These are phyloP conservation scores for Archivesica marissinica DNA, from an alignment of 1,140 invertebrate species.

Conservation along the genomic window DNA sequence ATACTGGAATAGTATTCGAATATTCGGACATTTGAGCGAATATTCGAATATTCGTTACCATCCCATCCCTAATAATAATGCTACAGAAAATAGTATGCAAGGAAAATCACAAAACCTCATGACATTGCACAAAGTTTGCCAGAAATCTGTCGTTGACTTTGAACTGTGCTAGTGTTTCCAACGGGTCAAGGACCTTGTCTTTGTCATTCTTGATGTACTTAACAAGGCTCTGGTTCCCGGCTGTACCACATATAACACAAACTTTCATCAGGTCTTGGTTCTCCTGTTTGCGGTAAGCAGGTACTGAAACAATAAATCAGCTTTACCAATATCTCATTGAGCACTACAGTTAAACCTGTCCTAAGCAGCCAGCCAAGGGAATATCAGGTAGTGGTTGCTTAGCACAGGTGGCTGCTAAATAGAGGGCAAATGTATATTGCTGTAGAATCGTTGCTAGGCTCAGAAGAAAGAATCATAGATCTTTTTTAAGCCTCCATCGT, in stretches of 20 bases:
- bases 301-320: neutral
- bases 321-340: no score
- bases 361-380: no score
- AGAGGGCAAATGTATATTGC: no score
- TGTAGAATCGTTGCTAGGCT: no score
- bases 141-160: constrained; percentile 29
- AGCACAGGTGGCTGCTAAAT: no score
- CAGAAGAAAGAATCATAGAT: no score
- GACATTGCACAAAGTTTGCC: constrained; percentile 27
- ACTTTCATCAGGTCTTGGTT: constrained; percentile 37
- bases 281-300: neutral
- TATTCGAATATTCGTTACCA: no score
- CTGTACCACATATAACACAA: constrained; percentile 22
- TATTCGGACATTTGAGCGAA: no score
- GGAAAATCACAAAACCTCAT: constrained; percentile 9
- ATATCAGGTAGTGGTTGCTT: no score
- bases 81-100: neutral
- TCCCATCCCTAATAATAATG: neutral
- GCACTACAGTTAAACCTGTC: no score
- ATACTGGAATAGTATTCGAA: no score
- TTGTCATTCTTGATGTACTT: constrained; percentile 44
- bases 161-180: neutral
- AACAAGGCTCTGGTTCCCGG: neutral
- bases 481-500: no score
- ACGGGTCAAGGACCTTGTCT: neutral